Base-by-base conservation (phyloP, 2,888 invertebrate species). In the Melieria omissa region DNA sequence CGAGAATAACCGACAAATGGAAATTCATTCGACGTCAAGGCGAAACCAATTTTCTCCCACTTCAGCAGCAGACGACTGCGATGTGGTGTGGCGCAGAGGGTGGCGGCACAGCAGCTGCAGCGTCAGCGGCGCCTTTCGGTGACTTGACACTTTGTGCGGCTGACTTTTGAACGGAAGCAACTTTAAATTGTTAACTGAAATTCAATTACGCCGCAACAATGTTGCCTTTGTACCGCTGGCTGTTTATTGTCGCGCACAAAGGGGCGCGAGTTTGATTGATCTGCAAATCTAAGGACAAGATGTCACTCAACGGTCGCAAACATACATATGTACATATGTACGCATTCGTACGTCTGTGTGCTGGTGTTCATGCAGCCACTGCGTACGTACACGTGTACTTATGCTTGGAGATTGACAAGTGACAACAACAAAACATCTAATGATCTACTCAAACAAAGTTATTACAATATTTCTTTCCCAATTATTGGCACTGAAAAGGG, bases 21-120 rank as follows among this genome's bases (percentile, higher is more conserved):
- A 65, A 65, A 65, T 49, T 44, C 52, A 49, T 54, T 54, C 52
- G 54, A 14, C 54, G 54, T 54, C 12, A 54, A 65, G 45, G 4
- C 14, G 52, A 65, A 65, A 65, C 54, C 64, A 65, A 65, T 65
- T 65, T 65, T 54, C 54, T 49, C 14, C 44, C 54, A 42, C 52
- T 65, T 65, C 64, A 65, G 54, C n/a, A 54, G 52, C 64, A 65
- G 64, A n/a, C 54, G 64, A 14, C 52, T 41, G 42, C 44, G 64
- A 14, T 65, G 42, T 61, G 58, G 72, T 72, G 74, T 80, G 80
- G 77, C 79, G 81, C 81, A 78, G 66, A 52, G 61, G 45, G 41
- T 52, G 60, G 55, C 49, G 71, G 74, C 62, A 29, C 29, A 29
- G 3, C 29, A 29, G 29, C 29, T 3, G 29, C 2, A 29, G 2